Evolutionary conservation across 2,888 invertebrate species (phyloP), one percentile per base, ranked within the genome.

Genomic region (Globia sparganii): DNA sequence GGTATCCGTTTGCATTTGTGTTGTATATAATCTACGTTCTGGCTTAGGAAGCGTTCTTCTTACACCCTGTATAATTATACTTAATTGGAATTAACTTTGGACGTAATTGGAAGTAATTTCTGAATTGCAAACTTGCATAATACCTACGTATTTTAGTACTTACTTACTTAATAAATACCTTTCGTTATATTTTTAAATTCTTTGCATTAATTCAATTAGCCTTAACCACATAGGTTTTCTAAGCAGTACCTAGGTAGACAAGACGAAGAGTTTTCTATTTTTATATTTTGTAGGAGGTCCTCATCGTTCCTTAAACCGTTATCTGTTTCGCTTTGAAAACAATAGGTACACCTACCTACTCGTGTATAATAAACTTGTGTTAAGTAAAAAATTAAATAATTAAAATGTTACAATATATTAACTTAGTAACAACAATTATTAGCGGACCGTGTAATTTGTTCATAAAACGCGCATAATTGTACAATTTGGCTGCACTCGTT

Each of bases 371-470:
- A n/a, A 21, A 77, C 31, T 34, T 5, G 28, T 61, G 61, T 64
- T 78, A 67, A 21, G 28, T 61, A 37, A 34, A n/a, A 65, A 72
- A 56, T 37, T 65, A 43, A 56, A 72, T 40, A 66, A 81, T 77
- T 82, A 82, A 77, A 77, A 73, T 67, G 78, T 77, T 85, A 58
- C 67, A 77, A 64, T 83, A 62, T 34, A 77, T 83, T 82, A 82
- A 73, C 77, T 77, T 82, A 56, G 58, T 61, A 68, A 85, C 72
- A 76, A 56, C 37, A 71, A 77, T 72, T 56, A 77, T 72, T 56
- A 83, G 49, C 83, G 37, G 72, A 77, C 72, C 72, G 59, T 77
- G 46, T 85, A 81, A 73, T 75, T 75, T 37, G 56, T 81, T 85
- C 61, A 75, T 86, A 64, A 83, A 78, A 83, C 74, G 68, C 71